phyloP scores from a whole-genome alignment of 1,140 invertebrate genomes.

The Trichonephila inaurata region DNA sequence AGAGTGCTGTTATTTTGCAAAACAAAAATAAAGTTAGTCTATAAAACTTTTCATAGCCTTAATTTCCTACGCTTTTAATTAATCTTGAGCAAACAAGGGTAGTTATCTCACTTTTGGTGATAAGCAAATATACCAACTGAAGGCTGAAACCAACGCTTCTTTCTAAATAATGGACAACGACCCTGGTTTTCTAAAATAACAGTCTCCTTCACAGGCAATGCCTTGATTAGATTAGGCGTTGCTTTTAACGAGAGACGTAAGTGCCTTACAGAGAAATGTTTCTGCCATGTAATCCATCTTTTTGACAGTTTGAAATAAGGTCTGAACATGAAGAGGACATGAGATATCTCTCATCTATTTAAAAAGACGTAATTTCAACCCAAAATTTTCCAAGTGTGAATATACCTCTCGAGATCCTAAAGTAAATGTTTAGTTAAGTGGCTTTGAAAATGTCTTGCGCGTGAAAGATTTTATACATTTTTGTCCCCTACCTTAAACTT shows the following conservation, averaged over 20 bases:
- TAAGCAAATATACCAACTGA: neutral
- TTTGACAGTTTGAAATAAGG: constrained; percentile 56
- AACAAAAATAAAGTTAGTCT: neutral
- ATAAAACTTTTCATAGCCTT: neutral
- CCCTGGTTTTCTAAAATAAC: neutral
- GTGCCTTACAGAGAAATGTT: neutral
- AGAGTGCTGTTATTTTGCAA: neutral
- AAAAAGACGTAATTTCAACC: constrained; percentile 46
- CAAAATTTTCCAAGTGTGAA: neutral
- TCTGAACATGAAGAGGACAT: neutral
- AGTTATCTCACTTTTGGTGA: neutral
- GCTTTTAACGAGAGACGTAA: constrained; percentile 28
- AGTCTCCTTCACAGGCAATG: neutral
- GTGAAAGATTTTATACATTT: neutral
- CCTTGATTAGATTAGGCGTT: constrained; percentile 41
- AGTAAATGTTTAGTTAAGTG: neutral
- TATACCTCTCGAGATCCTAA: neutral
- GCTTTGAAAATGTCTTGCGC: neutral
- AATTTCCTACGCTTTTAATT: neutral
- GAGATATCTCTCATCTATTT: constrained; percentile 34
- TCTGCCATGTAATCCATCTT: constrained; percentile 31
- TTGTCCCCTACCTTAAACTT: neutral
- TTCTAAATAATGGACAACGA: neutral
- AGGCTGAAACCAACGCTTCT: neutral
- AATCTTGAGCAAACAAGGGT: neutral